Percentiles rank a stretch among this genome's conserved stretches.
Evolutionary conservation across 2,888 invertebrate genomes (phyloP).

Genomic region (Platycnemis pennipes): DNA sequence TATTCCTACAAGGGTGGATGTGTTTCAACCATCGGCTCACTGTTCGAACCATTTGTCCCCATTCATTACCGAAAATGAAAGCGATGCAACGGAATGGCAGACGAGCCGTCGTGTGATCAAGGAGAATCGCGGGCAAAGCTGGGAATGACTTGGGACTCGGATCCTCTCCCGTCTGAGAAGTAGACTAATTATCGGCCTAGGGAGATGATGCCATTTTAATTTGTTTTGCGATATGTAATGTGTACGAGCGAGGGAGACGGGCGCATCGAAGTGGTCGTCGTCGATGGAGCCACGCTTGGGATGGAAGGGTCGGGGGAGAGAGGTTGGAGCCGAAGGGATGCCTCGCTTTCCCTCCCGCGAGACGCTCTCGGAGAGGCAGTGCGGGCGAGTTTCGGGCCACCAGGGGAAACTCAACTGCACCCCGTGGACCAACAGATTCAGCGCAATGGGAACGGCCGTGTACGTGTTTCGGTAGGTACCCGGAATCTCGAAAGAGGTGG

Average conservation of each 20-base stretch:
- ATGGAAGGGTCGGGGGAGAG: background rate
- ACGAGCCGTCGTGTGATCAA: no score
- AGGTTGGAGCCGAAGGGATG: background rate
- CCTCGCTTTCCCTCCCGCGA: background rate
- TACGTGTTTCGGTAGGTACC: conserved; percentile 28
- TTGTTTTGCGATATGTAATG: no score
- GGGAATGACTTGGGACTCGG: no score
- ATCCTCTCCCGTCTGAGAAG: no score
- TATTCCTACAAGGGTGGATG: no score
- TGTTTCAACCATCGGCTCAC: no score
- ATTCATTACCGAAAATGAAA: no score
- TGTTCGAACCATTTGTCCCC: no score
- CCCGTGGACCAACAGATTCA: conserved; percentile 53
- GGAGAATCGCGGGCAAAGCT: no score
- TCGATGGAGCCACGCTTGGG: background rate
- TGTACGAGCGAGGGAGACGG: background rate
- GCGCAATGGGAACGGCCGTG: background rate
- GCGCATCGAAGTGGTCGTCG: background rate
- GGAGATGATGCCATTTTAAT: no score
- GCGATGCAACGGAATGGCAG: no score
- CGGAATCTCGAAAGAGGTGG: conserved; percentile 4
- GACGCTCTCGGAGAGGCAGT: background rate
- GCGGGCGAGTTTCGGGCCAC: background rate
- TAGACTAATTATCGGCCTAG: no score
- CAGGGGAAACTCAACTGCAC: conserved; percentile 20